These are phyloP conservation scores for Gambusia yucatana DNA, from an alignment of 2,797 vertebrate genomes.

Conservation along the genomic window DNA sequence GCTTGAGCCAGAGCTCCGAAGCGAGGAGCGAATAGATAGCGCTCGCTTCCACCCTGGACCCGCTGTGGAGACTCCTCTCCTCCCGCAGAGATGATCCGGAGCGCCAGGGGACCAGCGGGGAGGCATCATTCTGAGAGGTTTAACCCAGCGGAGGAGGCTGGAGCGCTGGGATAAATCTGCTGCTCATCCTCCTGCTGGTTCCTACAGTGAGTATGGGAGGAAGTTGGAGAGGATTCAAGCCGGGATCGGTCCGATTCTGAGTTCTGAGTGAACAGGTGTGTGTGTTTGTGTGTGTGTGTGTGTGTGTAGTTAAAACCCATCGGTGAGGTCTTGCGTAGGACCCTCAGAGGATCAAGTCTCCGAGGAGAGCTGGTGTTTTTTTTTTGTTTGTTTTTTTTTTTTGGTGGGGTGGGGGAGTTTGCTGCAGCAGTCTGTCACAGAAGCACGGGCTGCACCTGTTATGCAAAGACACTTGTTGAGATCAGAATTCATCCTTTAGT, in stretches of 20 bases:
- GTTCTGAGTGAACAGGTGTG: constrained; percentile 14
- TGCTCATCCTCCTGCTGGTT: constrained; percentile 36
- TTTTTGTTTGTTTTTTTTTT: no score
- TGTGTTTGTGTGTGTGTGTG: neutral
- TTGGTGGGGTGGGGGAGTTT: neutral
- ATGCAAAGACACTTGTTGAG: constrained; percentile 13
- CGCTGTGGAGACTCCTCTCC: neutral
- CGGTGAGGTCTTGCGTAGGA: neutral
- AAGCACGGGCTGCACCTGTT: constrained; percentile 13
- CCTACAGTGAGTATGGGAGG: constrained; percentile 32
- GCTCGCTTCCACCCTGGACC: constrained; percentile 11
- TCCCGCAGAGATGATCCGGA: constrained; percentile 30
- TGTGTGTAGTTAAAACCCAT: neutral
- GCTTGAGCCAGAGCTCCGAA: constrained; percentile 40
- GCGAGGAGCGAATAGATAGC: constrained; percentile 25
- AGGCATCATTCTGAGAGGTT: constrained; percentile 42
- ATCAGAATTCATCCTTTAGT: neutral
- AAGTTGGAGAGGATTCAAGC: constrained; percentile 8
- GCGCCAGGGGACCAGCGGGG: constrained; percentile 15
- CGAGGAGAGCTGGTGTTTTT: neutral
- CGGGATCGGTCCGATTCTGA: constrained; percentile 13
- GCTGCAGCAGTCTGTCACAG: constrained; percentile 31
- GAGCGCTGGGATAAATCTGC: constrained; percentile 22
- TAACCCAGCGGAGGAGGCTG: constrained; percentile 29
- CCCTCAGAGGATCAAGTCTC: neutral